Evolutionary conservation across 1,140 invertebrate genomes (phyloP), one percentile per base, ranked within the genome.

Genomic region (Pseudomyrmex dendroicus): DNA sequence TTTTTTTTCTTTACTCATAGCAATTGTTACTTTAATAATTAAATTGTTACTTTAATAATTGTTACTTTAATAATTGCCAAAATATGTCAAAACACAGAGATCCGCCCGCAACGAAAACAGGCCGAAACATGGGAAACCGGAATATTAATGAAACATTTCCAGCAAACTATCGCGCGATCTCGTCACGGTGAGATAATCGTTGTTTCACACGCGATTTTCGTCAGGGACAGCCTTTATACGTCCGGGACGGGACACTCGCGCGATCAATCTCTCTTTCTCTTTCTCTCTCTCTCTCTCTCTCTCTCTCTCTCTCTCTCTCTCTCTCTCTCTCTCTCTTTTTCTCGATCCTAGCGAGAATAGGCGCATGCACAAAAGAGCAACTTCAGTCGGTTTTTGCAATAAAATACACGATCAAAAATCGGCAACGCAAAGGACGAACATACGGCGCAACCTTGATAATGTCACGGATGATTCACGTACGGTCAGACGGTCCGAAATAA

Each of bases 391-490:
- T 5, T 22, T 61, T 67, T 61, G 10, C 3, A 22, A 72, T 20
- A 54, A 54, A 5, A 63, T 15, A 35, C 4, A 4, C 82, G 62
- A 48, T 62, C 72, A 44, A 82, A 82, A 84, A 87, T 88, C 57
- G 52, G 56, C 56, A 76, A 50, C 44, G 46, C 44, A 63, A 87
- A 84, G 83, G 61, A 64, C 76, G 72, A 82, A 59, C 10, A 15
- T 70, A 70, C 17, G 15, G 0, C 70, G 61, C 17, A 7, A 63
- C 74, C 83, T 87, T 87, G 86, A 73, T 74, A 54, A 25, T 17
- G 15, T n/a, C 44, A 35, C 62, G 82, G 62, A 88, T 88, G 86
- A 88, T n/a, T 88, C 86, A 87, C 25, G 2, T 15, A 50, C 35
- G 54, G 22, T 59, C 77, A 73, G 48, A 72, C 44, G 2, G 52